Evolutionary conservation across 2,888 invertebrate species (phyloP), one percentile per base, ranked within the genome.

Genomic region (Camponotus fellah): DNA sequence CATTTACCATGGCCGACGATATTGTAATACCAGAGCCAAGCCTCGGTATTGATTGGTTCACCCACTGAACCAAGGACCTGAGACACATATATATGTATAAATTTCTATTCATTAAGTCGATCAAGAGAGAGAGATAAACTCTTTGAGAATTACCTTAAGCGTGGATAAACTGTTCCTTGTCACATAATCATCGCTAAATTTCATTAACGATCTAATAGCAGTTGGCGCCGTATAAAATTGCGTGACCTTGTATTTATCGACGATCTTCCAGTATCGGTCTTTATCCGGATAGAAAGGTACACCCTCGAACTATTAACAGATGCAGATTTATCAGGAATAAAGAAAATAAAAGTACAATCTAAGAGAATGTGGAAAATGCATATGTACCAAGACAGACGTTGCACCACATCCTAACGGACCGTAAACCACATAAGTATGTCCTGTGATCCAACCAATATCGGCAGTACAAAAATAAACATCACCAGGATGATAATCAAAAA

Each of bases 191-290:
- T 99, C 98, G 0, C 99, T 99, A 93, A 97, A 98, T 94, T 99
- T 99, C 98, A 99, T 99, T 37, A 99, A 96, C 1, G 99, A 97
- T 86, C 99, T 96, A 86, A 99, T 98, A 21, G 99, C 99, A 4
- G 99, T 99, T 0, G 99, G 99, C 0, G 99, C 99, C 0, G 99
- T 99, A 95, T 99, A 99, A 95, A 99, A 99, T 95, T 99, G 99
- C 69, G 96, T 97, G 34, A 99, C 98, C 95, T 97, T 97, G 95
- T 99, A 99, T 94, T 99, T 99, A 92, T 98, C 98, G 85, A 99
- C 96, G 10, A 99, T 96, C 10, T 96, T 96, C 99, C 99, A 99
- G 95, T 98, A 99, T 80, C 99, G 97, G 92, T 98, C 98, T 92
- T 99, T 98, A 86, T 97, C 97, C 2, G 99, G 99, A 95, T 98